A percentile compares a stretch with the other conserved stretches of the same genome.
Conservation (phyloP, 1,140 invertebrate genomes). For the Bacillus rossius region DNA sequence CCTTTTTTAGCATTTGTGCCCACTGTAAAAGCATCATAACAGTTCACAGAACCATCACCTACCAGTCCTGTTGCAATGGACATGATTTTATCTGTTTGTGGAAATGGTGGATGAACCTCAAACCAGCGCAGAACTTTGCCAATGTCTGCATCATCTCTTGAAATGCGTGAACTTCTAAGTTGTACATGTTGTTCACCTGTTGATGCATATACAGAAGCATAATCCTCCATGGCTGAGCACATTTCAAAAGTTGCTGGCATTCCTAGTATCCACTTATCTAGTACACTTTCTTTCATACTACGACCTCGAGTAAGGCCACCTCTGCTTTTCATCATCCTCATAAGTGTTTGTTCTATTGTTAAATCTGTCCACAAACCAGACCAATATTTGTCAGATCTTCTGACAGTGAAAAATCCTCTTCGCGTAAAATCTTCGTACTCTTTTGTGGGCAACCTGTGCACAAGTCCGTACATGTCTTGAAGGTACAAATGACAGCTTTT, state of each 20-base stretch:
- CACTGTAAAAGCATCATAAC: conserved; percentile 26
- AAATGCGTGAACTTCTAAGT: no score
- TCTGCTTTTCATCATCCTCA: conserved; percentile 8
- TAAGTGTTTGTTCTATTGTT: conserved; percentile 10
- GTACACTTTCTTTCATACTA: background rate
- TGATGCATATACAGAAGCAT: no score
- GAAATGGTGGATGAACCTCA: conserved; percentile 22
- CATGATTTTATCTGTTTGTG: conserved; percentile 25
- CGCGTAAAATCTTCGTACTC: no score
- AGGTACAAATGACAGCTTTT: conserved; percentile 34
- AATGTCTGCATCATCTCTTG: no score
- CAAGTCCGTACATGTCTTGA: conserved; percentile 15
- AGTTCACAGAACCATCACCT: conserved; percentile 24
- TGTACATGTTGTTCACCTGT: no score
- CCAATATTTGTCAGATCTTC: background rate
- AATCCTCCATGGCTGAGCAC: no score
- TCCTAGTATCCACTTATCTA: conserved; percentile 6
- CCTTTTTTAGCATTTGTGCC: no score
- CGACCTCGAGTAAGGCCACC: conserved; percentile 1
- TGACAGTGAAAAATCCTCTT: conserved; percentile 4
- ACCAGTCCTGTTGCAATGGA: conserved; percentile 30
- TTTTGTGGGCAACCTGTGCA: no score
- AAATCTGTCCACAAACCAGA: conserved; percentile 2
- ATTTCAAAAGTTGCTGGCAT: no score
- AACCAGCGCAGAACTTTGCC: no score